phyloP scores from a whole-genome alignment of 2,113 vertebrate genomes.

The Ictalurus punctatus region DNA sequence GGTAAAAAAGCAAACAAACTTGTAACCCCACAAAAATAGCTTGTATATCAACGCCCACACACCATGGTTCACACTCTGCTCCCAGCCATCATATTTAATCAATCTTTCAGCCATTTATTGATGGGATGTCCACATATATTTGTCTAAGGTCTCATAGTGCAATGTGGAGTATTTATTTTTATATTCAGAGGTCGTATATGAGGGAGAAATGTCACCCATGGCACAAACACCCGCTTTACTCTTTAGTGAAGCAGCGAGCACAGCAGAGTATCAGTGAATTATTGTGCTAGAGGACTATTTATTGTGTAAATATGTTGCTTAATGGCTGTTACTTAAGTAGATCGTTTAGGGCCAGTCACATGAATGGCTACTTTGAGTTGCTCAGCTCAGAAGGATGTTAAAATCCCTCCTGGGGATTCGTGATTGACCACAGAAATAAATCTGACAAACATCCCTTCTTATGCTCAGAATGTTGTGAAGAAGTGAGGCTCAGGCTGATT shows the following conservation, averaged over 20 bases:
- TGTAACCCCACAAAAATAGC: constrained; percentile 68
- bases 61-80: constrained; percentile 65
- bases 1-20: constrained; percentile 53
- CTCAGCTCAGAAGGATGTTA: background rate
- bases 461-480: background rate
- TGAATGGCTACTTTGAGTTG: background rate
- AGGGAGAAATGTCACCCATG: constrained; percentile 57
- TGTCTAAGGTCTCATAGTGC: constrained; percentile 64
- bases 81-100: constrained; percentile 70
- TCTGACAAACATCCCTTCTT: too few relatives aligned
- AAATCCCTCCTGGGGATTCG: background rate
- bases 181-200: constrained; percentile 60
- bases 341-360: background rate
- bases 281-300: constrained; percentile 20
- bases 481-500: background rate
- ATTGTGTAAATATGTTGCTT: constrained; percentile 4
- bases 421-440: background rate
- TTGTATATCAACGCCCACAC: constrained; percentile 62
- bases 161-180: constrained; percentile 73
- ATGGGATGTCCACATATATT: constrained; percentile 73
- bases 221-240: constrained; percentile 60
- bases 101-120: constrained; percentile 75
- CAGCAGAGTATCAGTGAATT: constrained; percentile 56
- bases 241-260: constrained; percentile 60
- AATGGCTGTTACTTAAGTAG: background rate